Base-by-base conservation (phyloP, 2,113 vertebrate genomes). In the Saguinus midas region DNA sequence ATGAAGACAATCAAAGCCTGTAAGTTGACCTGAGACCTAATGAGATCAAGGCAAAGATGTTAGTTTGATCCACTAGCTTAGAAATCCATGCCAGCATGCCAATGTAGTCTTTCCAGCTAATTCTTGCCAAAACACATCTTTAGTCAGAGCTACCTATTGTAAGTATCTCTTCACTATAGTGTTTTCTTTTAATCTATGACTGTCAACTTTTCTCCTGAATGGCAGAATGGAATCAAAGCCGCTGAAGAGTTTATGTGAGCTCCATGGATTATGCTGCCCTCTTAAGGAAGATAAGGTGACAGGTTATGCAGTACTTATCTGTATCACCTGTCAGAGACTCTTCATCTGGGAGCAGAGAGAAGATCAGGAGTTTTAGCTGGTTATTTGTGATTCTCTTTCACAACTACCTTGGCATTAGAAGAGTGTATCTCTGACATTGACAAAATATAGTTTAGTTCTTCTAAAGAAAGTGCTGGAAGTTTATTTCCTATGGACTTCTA, bases 251-350 rank as follows among this genome's bases (percentile, higher is more conserved):
- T 97, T 85, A 91, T 97, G 50, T 94, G 92, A 89, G 93, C 93
- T 73, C 93, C 52, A 70, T 73, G 90, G 84, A 96, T 98, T 98
- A 61, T 72, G 52, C 91, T 73, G 84, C 91, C 92, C 83, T 95
- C 18, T 96, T 95, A 97, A 96, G 96, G 52, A 95, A 57, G 96
- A 91, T 61, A 94, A 96, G 94, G 72, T 94, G 68, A 82, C 96
- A 79, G 87, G 80, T 95, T 91, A 79, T 90, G 29, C 21, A 96
- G 95, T 50, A 95, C 75, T 97, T 93, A 95, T 72, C 55, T 96
- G 1, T 96, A 66, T 97, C 83, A 94, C 93, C 93, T 98, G 95
- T 97, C 95, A 98, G 83, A 45, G 78, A 5, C 66, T 89, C 79
- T 83, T 94, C 90, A 89, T 96, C 43, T 25, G 37, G 73, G 58